Percentiles rank a stretch among this genome's conserved stretches.
These are phyloP conservation scores for Epinephelus malabaricus DNA, from an alignment of 2,797 vertebrate genomes.

Conservation along the genomic window DNA sequence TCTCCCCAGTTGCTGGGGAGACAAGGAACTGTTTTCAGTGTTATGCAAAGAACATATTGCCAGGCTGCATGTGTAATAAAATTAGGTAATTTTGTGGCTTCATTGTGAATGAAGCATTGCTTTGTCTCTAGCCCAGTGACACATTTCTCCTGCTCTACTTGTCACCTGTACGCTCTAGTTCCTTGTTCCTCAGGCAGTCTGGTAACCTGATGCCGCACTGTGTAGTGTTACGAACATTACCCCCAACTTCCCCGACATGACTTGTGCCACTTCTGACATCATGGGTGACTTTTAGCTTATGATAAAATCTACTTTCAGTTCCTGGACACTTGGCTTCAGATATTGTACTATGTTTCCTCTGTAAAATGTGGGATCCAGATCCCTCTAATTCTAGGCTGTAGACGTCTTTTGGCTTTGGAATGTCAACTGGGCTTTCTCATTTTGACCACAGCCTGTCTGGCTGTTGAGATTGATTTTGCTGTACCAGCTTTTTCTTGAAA, in stretches of 20 bases:
- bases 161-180: slow-evolving; percentile 21
- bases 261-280: neutral
- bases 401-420: neutral
- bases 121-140: slow-evolving; percentile 39
- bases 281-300: neutral
- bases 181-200: slow-evolving; percentile 14
- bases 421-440: neutral
- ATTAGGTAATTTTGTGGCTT: neutral
- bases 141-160: slow-evolving; percentile 43
- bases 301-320: neutral
- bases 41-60: neutral
- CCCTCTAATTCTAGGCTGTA: neutral
- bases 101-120: neutral
- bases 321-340: neutral
- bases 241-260: neutral
- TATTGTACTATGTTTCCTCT: neutral
- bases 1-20: too few species aligned
- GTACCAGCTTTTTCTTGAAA: slow-evolving; percentile 17
- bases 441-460: neutral
- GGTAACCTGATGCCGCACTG: slow-evolving; percentile 1
- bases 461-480: neutral
- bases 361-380: neutral
- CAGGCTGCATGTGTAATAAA: neutral
- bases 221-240: neutral
- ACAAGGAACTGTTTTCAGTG: neutral